phyloP scores from a whole-genome alignment of 2,888 invertebrate species.

The Mimumesa dahlbomi region DNA sequence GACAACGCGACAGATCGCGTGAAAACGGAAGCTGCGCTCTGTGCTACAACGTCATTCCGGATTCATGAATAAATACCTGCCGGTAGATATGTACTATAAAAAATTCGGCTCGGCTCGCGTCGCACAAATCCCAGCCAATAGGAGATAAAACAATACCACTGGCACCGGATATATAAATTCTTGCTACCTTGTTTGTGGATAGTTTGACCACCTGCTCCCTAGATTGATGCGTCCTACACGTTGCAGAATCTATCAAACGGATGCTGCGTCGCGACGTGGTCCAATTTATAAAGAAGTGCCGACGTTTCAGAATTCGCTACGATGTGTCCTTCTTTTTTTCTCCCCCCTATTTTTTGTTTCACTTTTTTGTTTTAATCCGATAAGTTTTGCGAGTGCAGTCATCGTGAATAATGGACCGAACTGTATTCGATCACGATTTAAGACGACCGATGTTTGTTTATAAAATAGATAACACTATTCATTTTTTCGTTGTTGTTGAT shows the following conservation, averaged over 20 bases:
- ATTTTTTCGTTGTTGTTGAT: background rate
- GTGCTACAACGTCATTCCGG: conserved; percentile 58
- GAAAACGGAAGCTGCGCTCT: conserved; percentile 45
- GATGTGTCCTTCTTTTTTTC: background rate
- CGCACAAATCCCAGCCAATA: conserved; percentile 53
- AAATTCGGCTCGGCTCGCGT: conserved; percentile 23
- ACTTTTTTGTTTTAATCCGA: background rate
- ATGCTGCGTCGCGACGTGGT: background rate
- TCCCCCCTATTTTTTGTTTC: background rate
- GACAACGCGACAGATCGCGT: conserved; percentile 33
- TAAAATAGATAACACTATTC: conserved; percentile 30
- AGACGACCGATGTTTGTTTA: conserved; percentile 20
- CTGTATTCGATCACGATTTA: conserved; percentile 37
- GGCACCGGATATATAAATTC: conserved; percentile 58
- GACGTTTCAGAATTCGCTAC: conserved; percentile 26
- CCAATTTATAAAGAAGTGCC: conserved; percentile 43
- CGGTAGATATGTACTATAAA: conserved; percentile 13
- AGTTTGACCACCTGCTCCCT: conserved; percentile 64
- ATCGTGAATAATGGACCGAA: conserved; percentile 22
- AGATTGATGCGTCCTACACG: conserved; percentile 56
- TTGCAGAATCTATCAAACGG: conserved; percentile 47
- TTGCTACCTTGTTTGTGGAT: conserved; percentile 55
- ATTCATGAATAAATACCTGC: conserved; percentile 65
- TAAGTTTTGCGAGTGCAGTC: conserved; percentile 1
- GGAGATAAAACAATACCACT: conserved; percentile 60